Conservation (phyloP, 2,797 vertebrate species). For the Microchirus variegatus region DNA sequence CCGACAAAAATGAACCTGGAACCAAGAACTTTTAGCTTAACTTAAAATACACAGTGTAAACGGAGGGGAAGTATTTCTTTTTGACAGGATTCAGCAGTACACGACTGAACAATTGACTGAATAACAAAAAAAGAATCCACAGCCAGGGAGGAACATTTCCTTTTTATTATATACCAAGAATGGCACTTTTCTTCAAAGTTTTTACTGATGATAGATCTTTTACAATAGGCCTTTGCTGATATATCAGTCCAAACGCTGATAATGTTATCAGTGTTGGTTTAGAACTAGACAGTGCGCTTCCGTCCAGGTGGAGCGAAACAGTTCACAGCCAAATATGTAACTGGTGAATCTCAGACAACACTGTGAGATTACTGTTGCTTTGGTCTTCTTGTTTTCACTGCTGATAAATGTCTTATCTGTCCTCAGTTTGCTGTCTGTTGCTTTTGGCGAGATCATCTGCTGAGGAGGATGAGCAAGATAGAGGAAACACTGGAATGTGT, state of each 20-base stretch:
- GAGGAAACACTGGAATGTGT: slow-evolving; percentile 65
- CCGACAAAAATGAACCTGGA: too few relatives aligned
- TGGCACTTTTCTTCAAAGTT: not conserved
- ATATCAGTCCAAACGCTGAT: not conserved
- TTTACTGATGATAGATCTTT: slow-evolving; percentile 4
- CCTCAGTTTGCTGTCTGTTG: slow-evolving; percentile 48
- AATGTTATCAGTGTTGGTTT: slow-evolving; percentile 7
- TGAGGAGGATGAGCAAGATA: slow-evolving; percentile 61
- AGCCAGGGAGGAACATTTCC: not conserved
- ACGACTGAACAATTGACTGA: not conserved
- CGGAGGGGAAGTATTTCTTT: too few relatives aligned
- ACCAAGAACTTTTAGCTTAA: too few relatives aligned
- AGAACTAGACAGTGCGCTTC: slow-evolving; percentile 1
- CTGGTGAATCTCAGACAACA: slow-evolving; percentile 51
- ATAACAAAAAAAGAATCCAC: not conserved
- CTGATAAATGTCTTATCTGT: slow-evolving; percentile 67
- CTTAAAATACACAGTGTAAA: too few relatives aligned
- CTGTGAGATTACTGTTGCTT: slow-evolving; percentile 37
- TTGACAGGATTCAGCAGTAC: too few relatives aligned
- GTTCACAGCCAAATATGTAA: slow-evolving; percentile 5
- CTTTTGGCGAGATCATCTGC: slow-evolving; percentile 59
- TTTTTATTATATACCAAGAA: not conserved
- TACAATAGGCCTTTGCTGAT: not conserved
- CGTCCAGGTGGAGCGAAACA: slow-evolving; percentile 1
- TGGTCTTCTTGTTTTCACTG: slow-evolving; percentile 56